Evolutionary conservation across 2,113 vertebrate species (phyloP), one percentile per base, ranked within the genome.

Genomic region (Phalacrocorax aristotelis): DNA sequence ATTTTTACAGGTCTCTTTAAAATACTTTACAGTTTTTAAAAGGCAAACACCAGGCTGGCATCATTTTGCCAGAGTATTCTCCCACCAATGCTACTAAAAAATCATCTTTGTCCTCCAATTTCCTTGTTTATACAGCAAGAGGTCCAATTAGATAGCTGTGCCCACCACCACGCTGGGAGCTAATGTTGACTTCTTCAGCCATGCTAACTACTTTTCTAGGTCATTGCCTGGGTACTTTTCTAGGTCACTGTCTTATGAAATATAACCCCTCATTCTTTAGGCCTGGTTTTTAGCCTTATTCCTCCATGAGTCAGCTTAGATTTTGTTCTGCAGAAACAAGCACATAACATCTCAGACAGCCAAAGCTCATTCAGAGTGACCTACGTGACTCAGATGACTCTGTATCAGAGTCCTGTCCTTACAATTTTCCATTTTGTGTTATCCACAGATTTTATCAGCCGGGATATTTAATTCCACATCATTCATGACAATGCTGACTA

Each of bases 371-470:
- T 94, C 84, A 69, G 87, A 55, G 29, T 87, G 79, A 94, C 92
- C 94, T 75, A 60, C 7, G 88, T 81, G 88, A 95, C 76, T 90
- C 60, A 75, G 76, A 84, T 87, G 76, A 84, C 83, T 90, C 92
- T 52, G 26, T 86, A 93, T 96, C 85, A 81, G 62, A 90, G 83
- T 70, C 52, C 85, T 87, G 86, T 90, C 94, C 72, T 75, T 87
- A 93, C 86, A 90, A 78, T 93, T 96, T 96, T 93, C 86, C 86
- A 89, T 95, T 97, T 87, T 82, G 52, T 96, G 90, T 84, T 95
- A 94, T 92, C 90, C 79, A 70, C 86, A 95, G 89, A 96, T 97
- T 96, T 92, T 95, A 97, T 97, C 96, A 91, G 80, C 65, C 0
- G 0, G 44, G 89, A 87, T 97, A 96, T 93, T 95, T 95, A 95